phyloP scores from a whole-genome alignment of 2,797 vertebrate species.

The Rachycentron canadum region DNA sequence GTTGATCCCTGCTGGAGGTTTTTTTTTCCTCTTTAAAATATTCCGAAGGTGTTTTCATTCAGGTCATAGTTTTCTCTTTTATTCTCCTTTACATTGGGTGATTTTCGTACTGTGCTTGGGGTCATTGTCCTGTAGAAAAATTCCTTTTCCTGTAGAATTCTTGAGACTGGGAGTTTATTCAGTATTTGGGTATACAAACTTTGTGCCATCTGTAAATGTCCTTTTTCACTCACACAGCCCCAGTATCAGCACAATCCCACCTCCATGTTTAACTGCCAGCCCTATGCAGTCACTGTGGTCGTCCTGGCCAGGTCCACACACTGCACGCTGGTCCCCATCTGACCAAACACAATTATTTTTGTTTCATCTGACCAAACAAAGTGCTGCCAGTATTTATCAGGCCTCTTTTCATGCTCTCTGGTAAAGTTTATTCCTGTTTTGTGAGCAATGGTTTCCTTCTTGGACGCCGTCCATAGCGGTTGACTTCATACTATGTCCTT shows the following conservation, averaged over 20 bases:
- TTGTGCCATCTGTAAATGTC: background rate
- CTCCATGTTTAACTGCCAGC: background rate
- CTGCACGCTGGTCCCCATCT: background rate
- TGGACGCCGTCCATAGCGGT: background rate
- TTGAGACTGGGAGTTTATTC: background rate
- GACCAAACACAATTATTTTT: background rate
- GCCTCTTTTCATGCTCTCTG: background rate
- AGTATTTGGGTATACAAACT: background rate
- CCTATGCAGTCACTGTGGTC: background rate
- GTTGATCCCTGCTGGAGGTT: background rate
- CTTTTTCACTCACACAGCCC: background rate
- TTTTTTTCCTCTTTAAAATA: background rate
- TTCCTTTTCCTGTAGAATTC: background rate
- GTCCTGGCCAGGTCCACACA: background rate
- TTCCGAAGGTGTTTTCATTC: background rate
- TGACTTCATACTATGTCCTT: background rate
- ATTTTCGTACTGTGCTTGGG: background rate
- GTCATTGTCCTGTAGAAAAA: background rate
- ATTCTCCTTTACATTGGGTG: background rate
- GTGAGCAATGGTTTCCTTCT: background rate
- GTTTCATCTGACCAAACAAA: background rate
- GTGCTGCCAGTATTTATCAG: background rate
- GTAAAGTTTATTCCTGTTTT: background rate
- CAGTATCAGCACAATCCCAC: background rate
- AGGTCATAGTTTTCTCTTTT: background rate